Conservation (phyloP, 2,888 invertebrate genomes). For the Allolobophora icterica region DNA sequence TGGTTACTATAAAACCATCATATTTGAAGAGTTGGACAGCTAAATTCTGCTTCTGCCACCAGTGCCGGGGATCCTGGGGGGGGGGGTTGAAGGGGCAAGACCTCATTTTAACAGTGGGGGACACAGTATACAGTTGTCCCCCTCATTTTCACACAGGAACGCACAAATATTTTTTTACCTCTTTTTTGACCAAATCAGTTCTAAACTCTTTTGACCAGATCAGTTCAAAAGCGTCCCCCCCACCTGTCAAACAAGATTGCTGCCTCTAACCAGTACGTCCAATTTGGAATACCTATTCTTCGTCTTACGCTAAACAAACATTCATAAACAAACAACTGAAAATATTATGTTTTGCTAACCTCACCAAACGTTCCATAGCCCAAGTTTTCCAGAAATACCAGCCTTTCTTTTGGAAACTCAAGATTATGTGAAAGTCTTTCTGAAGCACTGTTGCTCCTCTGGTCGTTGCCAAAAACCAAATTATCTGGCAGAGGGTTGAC, state of each 20-base stretch:
- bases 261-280: too few relatives aligned
- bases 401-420: not conserved
- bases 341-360: slow-evolving; percentile 1
- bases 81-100: too few relatives aligned
- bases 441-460: not conserved
- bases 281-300: not conserved
- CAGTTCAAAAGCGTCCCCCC: too few relatives aligned
- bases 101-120: too few relatives aligned
- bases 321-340: not conserved
- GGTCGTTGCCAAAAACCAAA: not conserved
- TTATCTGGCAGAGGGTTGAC: not conserved
- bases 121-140: too few relatives aligned
- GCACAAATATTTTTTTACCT: too few relatives aligned
- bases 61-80: too few relatives aligned
- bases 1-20: too few relatives aligned
- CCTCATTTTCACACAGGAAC: too few relatives aligned
- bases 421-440: slow-evolving; percentile 13
- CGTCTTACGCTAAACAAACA: not conserved
- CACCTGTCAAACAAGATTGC: too few relatives aligned
- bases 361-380: slow-evolving; percentile 22
- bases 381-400: slow-evolving; percentile 18
- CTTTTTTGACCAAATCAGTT: too few relatives aligned
- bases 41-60: not conserved
- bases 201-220: too few relatives aligned
- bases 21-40: not conserved